Conservation (phyloP, 2,113 vertebrate genomes). For the Brachypteracias leptosomus region DNA sequence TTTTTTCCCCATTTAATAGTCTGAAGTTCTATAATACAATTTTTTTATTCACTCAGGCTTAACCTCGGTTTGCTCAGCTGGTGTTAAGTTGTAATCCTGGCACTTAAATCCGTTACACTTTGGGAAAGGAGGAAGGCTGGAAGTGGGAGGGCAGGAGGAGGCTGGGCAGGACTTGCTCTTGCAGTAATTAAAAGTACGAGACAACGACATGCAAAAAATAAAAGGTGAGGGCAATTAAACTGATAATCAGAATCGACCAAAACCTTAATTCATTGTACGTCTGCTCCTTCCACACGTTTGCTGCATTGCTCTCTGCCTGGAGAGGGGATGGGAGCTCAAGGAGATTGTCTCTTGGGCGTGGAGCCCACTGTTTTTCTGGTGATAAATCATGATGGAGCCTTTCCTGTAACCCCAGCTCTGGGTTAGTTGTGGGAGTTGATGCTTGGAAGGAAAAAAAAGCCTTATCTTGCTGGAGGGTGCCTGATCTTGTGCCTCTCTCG, state of each 20-base stretch:
- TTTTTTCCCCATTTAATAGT: constrained; percentile 33
- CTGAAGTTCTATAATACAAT: constrained; percentile 47
- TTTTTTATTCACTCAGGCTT: constrained; percentile 62
- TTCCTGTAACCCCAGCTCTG: neutral
- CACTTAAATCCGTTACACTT: constrained; percentile 39
- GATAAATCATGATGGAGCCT: neutral
- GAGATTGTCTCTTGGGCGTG: neutral
- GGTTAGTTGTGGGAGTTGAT: neutral
- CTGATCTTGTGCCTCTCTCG: neutral
- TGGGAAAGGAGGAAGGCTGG: neutral
- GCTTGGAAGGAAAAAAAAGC: neutral
- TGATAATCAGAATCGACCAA: neutral
- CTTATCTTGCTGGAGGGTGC: neutral
- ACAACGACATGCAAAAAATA: neutral
- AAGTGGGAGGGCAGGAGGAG: neutral
- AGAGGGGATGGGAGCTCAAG: neutral
- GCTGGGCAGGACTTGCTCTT: neutral
- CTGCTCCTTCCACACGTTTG: rapidly evolving
- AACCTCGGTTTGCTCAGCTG: constrained; percentile 33
- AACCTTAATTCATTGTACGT: neutral
- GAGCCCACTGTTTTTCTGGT: neutral
- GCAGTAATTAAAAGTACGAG: neutral
- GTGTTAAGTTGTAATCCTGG: constrained; percentile 55
- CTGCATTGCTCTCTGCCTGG: neutral
- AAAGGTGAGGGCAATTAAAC: neutral